phyloP scores from a whole-genome alignment of 2,888 invertebrate species.

The Isoperla grammatica region DNA sequence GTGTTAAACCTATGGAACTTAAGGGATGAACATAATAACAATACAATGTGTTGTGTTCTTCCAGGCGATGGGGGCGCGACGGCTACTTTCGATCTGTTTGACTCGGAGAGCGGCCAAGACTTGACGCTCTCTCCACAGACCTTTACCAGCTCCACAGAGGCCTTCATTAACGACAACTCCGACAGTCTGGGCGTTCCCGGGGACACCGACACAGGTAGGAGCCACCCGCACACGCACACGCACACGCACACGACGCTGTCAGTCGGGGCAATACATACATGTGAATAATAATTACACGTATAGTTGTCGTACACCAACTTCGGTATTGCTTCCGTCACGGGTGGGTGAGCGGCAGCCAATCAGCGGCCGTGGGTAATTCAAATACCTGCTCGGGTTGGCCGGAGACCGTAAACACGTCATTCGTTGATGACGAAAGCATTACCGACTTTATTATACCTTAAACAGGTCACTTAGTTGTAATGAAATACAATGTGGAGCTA shows the following conservation, averaged over 20 bases:
- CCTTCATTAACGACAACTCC: slow-evolving; percentile 59
- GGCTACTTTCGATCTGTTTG: slow-evolving; percentile 52
- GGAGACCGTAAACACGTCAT: too few species aligned
- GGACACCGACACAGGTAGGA: slow-evolving; percentile 54
- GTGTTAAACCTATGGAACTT: too few species aligned
- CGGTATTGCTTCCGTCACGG: too few species aligned
- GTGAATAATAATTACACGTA: not conserved
- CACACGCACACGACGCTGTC: not conserved
- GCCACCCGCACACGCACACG: not conserved
- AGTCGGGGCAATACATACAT: not conserved
- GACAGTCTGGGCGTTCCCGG: slow-evolving; percentile 54
- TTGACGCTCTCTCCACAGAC: slow-evolving; percentile 57
- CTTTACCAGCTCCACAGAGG: slow-evolving; percentile 57
- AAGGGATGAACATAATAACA: too few species aligned
- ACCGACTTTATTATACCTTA: too few species aligned
- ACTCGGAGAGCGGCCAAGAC: slow-evolving; percentile 55
- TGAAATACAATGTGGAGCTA: too few species aligned
- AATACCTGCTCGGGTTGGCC: too few species aligned
- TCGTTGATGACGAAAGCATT: too few species aligned
- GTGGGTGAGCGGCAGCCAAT: too few species aligned
- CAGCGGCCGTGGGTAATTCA: too few species aligned
- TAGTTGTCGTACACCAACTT: not conserved
- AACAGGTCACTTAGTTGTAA: too few species aligned
- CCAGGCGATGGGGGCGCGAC: slow-evolving; percentile 37
- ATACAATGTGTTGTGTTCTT: too few species aligned